Evolutionary conservation across 2,113 vertebrate species (phyloP).

Genomic region (Porphyrio hochstetteri): DNA sequence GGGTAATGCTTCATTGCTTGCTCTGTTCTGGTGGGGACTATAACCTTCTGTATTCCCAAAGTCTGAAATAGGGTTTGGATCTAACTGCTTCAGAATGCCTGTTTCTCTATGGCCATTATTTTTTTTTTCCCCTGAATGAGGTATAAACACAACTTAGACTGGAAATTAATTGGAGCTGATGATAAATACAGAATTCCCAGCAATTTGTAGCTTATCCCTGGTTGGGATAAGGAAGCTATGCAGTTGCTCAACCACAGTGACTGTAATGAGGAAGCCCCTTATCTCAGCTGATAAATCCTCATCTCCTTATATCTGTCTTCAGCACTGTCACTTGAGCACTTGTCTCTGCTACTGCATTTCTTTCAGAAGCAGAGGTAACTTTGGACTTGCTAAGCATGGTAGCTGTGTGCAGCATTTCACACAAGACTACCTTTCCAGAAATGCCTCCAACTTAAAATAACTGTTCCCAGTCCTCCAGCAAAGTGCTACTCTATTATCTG

Average conservation of each 20-base stretch:
- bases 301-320: constrained; percentile 20
- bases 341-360: neutral
- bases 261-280: constrained; percentile 42
- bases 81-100: neutral
- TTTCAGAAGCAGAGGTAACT: neutral
- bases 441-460: constrained; percentile 1
- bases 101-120: neutral
- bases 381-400: neutral
- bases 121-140: neutral
- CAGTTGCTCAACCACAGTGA: neutral
- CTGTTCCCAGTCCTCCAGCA: constrained; percentile 15
- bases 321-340: neutral
- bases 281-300: constrained; percentile 51
- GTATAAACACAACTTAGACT: neutral
- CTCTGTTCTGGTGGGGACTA: neutral
- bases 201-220: neutral
- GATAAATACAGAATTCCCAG: neutral
- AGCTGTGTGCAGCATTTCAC: neutral
- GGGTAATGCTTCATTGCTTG: neutral
- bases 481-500: neutral
- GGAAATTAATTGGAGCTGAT: neutral
- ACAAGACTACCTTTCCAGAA: constrained; percentile 3
- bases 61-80: neutral
- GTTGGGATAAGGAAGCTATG: neutral
- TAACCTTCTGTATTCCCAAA: neutral